Evolutionary conservation across 2,113 vertebrate species (phyloP).

Genomic region (Tupaia chinensis): DNA sequence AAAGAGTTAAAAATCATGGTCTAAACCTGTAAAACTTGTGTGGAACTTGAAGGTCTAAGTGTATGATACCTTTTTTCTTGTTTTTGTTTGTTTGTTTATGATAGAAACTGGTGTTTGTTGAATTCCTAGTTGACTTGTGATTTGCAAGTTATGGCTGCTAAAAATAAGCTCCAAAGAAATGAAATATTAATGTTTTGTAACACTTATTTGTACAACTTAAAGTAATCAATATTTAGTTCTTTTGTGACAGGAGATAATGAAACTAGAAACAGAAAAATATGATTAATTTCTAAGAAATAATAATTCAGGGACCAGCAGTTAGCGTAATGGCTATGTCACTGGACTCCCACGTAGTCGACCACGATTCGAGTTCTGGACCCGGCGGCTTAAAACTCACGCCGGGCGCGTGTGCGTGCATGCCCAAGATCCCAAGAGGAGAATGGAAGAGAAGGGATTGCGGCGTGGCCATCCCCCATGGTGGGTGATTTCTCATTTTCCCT

Average conservation of each 20-base stretch:
- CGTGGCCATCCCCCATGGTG: too few species aligned
- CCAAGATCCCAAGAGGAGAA: too few species aligned
- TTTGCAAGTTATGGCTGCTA: neutral
- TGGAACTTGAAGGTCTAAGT: neutral
- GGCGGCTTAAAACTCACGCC: too few species aligned
- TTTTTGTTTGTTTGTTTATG: neutral
- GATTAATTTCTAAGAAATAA: neutral
- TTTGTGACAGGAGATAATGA: neutral
- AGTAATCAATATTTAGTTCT: too few species aligned
- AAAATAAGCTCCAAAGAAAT: neutral
- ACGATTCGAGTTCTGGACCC: too few species aligned
- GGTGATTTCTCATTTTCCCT: too few species aligned
- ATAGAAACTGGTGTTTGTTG: neutral
- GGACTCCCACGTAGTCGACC: too few species aligned
- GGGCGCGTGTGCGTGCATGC: too few species aligned
- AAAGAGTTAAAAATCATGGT: neutral
- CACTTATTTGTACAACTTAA: too few species aligned
- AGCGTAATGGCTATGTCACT: too few species aligned
- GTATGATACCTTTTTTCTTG: neutral
- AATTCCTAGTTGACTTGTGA: neutral
- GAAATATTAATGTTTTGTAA: too few species aligned
- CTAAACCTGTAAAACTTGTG: neutral
- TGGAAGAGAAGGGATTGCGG: too few species aligned
- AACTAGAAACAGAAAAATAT: conserved; percentile 2
- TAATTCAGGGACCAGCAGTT: neutral